Evolutionary conservation across 2,888 invertebrate genomes (phyloP).

Genomic region (Athripsodes cinereus): DNA sequence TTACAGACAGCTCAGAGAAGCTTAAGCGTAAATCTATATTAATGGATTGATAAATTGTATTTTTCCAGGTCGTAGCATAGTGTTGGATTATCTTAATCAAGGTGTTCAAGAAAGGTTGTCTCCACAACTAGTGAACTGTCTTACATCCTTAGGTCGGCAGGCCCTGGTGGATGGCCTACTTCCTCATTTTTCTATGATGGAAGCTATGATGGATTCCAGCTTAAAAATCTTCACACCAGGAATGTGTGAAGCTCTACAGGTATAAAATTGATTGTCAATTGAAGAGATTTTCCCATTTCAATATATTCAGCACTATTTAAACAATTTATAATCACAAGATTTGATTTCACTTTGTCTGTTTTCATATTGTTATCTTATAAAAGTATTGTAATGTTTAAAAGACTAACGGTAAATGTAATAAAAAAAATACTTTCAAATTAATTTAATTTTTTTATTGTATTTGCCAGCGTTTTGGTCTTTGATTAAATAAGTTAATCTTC

Average conservation of each 20-base stretch:
- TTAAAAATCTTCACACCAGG: conserved; percentile 17
- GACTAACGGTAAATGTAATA: too few species aligned
- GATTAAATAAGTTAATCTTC: too few species aligned
- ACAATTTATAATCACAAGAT: too few species aligned
- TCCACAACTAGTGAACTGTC: conserved; percentile 45
- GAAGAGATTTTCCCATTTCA: too few species aligned
- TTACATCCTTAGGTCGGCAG: conserved; percentile 40
- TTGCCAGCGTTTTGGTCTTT: too few species aligned
- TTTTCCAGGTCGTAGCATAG: conserved; percentile 41
- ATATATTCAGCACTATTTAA: too few species aligned
- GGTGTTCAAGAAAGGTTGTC: conserved; percentile 44
- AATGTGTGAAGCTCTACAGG: conserved; percentile 24
- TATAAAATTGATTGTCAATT: conserved; percentile 15
- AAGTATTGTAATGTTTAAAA: too few species aligned
- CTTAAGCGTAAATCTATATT: background rate
- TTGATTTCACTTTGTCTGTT: background rate
- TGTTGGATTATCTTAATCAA: conserved; percentile 46
- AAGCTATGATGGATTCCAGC: conserved; percentile 14
- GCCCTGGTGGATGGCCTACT: conserved; percentile 41
- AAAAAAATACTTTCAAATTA: too few species aligned
- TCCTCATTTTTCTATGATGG: conserved; percentile 32
- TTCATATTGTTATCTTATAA: background rate
- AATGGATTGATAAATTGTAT: background rate
- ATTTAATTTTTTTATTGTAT: too few species aligned
- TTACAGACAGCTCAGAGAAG: too few species aligned